A percentile compares a stretch with the other conserved stretches of the same genome.
These are phyloP conservation scores for Tragulus kanchil DNA, from an alignment of 2,113 vertebrate species.

Conservation along the genomic window DNA sequence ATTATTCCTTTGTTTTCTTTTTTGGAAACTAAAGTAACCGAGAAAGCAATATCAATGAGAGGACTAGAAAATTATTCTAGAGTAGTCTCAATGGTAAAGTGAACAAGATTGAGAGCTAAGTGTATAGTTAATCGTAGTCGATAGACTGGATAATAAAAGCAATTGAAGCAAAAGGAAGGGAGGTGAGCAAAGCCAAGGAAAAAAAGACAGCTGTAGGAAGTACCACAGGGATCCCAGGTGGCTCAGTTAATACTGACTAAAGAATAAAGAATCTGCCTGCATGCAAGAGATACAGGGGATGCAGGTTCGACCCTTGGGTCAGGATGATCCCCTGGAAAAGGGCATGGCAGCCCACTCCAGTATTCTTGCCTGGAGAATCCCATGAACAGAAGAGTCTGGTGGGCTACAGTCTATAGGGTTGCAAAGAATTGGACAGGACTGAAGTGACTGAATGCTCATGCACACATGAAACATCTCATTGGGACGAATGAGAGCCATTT, in stretches of 20 bases:
- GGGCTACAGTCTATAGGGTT: not conserved
- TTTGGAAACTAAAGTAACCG: conserved; percentile 42
- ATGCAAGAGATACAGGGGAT: not conserved
- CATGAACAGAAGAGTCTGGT: not conserved
- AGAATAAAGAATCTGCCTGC: not conserved
- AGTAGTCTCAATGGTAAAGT: not conserved
- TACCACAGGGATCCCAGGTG: not conserved
- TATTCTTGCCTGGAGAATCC: not conserved
- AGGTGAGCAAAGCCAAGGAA: not conserved
- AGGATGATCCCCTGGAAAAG: not conserved
- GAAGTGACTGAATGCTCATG: not conserved
- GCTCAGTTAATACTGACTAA: not conserved
- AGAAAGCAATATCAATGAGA: not conserved
- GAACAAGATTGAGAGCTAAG: not conserved
- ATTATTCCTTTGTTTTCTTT: not conserved
- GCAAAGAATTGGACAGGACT: too few species aligned
- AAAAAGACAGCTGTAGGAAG: not conserved
- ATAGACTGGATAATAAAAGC: not conserved
- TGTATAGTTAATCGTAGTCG: not conserved
- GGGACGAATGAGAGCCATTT: not conserved
- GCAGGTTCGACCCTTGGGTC: fast-evolving
- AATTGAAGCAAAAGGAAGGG: not conserved
- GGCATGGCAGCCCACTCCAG: not conserved
- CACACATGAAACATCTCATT: not conserved
- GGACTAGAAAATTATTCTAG: not conserved